A percentile compares a stretch with the other conserved stretches of the same genome.
These are phyloP conservation scores for Drosophila pseudoananassae DNA, from an alignment of 1,140 invertebrate genomes.

Conservation along the genomic window DNA sequence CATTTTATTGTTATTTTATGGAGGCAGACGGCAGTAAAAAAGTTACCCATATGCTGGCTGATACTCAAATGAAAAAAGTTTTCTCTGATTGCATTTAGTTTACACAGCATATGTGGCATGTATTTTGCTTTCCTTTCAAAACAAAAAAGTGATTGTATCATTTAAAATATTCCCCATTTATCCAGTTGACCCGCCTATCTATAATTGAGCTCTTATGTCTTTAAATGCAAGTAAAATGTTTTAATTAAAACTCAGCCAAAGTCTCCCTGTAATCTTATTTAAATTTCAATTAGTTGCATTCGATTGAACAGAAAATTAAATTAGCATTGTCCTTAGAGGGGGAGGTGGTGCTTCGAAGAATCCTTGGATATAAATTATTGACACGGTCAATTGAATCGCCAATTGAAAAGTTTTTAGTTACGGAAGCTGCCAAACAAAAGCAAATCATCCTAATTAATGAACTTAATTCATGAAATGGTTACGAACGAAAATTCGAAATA, in stretches of 20 bases:
- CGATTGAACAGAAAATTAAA: constrained; percentile 70
- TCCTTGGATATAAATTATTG: constrained; percentile 60
- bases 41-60: constrained; percentile 27
- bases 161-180: background rate
- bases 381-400: constrained; percentile 56
- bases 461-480: constrained; percentile 68
- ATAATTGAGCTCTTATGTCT: background rate
- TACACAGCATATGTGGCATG: constrained; percentile 24
- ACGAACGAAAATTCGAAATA: constrained; percentile 55
- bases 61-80: constrained; percentile 40
- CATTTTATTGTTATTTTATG: constrained; percentile 52
- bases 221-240: constrained; percentile 10
- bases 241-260: constrained; percentile 1
- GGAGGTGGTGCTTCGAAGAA: background rate
- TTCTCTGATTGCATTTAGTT: constrained; percentile 53
- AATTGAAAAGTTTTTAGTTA: constrained; percentile 19
- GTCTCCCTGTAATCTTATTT: constrained; percentile 29
- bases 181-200: background rate
- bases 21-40: constrained; percentile 23
- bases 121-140: background rate
- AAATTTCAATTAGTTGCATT: constrained; percentile 56
- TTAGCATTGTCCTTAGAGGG: constrained; percentile 46
- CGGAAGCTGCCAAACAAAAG: constrained; percentile 41
- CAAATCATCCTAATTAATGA: constrained; percentile 51
- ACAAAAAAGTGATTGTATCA: background rate